Base-by-base conservation (phyloP, 2,113 vertebrate genomes). In the Colius striatus region DNA sequence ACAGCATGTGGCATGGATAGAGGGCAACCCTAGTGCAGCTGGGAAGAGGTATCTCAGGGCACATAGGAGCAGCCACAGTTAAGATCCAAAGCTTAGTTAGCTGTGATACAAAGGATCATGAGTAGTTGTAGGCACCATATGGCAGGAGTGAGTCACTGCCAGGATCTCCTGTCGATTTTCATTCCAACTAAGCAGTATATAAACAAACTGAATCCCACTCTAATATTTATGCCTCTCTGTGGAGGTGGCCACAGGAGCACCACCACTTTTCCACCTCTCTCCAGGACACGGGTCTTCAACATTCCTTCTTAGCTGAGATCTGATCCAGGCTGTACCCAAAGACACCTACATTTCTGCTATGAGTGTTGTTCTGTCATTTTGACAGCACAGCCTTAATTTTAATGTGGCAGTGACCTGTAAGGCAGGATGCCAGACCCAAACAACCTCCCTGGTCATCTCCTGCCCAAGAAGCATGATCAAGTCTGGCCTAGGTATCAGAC, bases 121-220 rank as follows among this genome's bases (percentile, higher is more conserved):
- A 54, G 16, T 3, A 47, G 21, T 7, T 67, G 8, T 32, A 51
- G 45, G 62, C 7, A 79, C 20, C 8, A 27, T 0, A 0, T 10
- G 22, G 4, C 22, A 53, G 68, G 21, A 80, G 5, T 32, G 19
- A 32, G 34, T 47, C 27, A 22, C 34, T 75, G 23, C 27, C 48
- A 51, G 50, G 18, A 19, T 38, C 15, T 67, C 41, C 29, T 6
- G 15, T 29, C 20, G 47, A 3, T 41, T 89, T 86, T 15, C 65
- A 73, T 26, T 23, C 34, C 13, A 54, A 3, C 13, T 55, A 61
- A 68, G n/a, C 16, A 13, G 36, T 32, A 48, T n/a, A 38, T 51
- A 55, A 85, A 53, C 1, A 1, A 72, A 34, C 6, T 11, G 29
- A 32, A 68, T 80, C 17, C 43, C 34, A 32, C 1, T 0, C 13